phyloP scores from a whole-genome alignment of 2,113 vertebrate species.

The Trematocara zebra region DNA sequence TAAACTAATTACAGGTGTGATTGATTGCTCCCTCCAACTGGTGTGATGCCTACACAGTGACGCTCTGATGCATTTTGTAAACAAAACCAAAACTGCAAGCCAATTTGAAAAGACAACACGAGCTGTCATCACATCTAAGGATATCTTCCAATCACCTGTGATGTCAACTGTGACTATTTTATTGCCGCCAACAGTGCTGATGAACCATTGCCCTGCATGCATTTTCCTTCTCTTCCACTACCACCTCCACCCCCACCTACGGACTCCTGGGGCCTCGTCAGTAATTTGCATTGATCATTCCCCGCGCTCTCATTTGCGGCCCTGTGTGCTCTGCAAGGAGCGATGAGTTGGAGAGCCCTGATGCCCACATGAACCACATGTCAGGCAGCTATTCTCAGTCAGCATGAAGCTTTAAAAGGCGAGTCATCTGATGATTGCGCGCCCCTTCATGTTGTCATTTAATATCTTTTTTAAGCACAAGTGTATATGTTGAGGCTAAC shows the following conservation, averaged over 20 bases:
- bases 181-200: neutral
- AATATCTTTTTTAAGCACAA: neutral
- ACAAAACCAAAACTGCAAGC: neutral
- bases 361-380: neutral
- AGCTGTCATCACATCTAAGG: neutral
- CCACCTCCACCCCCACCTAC: neutral
- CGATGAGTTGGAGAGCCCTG: neutral
- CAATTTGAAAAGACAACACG: neutral
- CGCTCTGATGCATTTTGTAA: neutral
- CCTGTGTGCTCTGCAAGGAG: neutral
- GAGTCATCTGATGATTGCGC: neutral
- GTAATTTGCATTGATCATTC: slow-evolving; percentile 56
- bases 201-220: neutral
- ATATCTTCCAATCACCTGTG: neutral
- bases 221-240: neutral
- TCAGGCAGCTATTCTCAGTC: neutral
- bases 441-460: neutral
- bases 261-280: neutral
- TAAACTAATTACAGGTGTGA: neutral
- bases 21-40: neutral
- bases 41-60: neutral
- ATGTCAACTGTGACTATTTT: neutral
- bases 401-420: neutral
- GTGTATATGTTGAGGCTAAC: neutral
- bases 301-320: slow-evolving; percentile 25